Evolutionary conservation across 2,888 invertebrate genomes (phyloP).

Genomic region (Drosophila nr. perissopoda): DNA sequence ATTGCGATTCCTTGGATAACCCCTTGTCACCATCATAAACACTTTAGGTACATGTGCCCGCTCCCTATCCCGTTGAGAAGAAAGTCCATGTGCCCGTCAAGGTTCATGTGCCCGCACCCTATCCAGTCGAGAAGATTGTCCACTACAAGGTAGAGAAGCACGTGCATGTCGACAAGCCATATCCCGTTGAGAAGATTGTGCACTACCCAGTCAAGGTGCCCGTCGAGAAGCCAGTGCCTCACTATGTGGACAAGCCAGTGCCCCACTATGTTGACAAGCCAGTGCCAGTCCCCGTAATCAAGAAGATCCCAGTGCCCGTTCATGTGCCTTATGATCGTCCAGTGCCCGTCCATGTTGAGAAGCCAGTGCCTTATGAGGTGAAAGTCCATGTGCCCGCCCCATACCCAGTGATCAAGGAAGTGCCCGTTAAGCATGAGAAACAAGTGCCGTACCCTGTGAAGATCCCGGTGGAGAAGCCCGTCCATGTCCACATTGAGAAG

Average conservation of each 20-base stretch:
- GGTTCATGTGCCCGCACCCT: conserved; percentile 91
- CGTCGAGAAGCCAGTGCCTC: conserved; percentile 89
- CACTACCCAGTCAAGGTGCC: conserved; percentile 91
- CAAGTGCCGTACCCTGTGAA: conserved; percentile 90
- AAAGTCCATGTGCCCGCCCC: conserved; percentile 89
- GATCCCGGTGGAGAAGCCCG: conserved; percentile 88
- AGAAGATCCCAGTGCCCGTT: conserved; percentile 88
- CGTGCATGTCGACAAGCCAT: conserved; percentile 90
- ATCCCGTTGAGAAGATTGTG: conserved; percentile 90
- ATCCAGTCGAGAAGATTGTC: conserved; percentile 89
- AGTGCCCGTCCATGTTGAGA: conserved; percentile 89
- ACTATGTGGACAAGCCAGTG: conserved; percentile 87
- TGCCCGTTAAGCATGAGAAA: conserved; percentile 89
- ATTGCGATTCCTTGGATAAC: neutral
- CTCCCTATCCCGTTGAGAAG: conserved; percentile 89
- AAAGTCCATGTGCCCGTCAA: conserved; percentile 90
- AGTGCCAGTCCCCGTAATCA: conserved; percentile 87
- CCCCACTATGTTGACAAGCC: conserved; percentile 88
- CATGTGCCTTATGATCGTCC: conserved; percentile 88
- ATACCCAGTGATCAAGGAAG: conserved; percentile 89
- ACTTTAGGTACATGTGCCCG: conserved; percentile 86
- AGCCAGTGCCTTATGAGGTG: conserved; percentile 90
- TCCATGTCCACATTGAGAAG: conserved; percentile 91
- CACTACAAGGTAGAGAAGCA: conserved; percentile 89
- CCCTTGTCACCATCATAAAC: neutral